phyloP scores from a whole-genome alignment of 2,113 vertebrate genomes.

The Cyprinus carpio region DNA sequence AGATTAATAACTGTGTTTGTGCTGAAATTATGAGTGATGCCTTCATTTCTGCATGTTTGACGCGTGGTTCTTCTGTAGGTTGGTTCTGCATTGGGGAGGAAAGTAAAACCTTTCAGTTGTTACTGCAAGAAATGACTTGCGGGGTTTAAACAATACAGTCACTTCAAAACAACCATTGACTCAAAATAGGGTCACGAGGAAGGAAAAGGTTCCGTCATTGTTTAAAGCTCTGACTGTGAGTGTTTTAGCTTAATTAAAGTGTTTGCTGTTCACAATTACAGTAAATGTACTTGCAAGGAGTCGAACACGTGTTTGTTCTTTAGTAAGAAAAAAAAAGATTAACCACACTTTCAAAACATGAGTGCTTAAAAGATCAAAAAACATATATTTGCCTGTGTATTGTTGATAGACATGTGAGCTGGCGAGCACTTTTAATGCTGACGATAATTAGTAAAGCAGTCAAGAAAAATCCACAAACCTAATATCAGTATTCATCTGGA shows the following conservation, averaged over 20 bases:
- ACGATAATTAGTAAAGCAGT: background rate
- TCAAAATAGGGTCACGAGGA: background rate
- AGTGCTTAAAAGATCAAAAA: background rate
- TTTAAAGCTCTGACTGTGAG: background rate
- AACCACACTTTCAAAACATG: background rate
- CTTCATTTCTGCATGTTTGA: background rate
- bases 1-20: background rate
- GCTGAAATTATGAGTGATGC: background rate
- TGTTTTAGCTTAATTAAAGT: background rate
- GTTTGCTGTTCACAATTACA: background rate
- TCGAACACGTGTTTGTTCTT: background rate
- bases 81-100: background rate
- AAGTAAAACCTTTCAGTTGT: background rate
- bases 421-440: background rate
- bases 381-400: background rate
- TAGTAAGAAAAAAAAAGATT: no score
- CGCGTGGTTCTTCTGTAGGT: background rate
- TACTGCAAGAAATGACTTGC: background rate
- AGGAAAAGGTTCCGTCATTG: background rate
- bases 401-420: background rate
- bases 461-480: background rate
- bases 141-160: background rate
- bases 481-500: background rate
- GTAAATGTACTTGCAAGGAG: background rate
- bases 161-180: background rate